Percentiles rank a stretch among this genome's conserved stretches.
Evolutionary conservation across 1,140 invertebrate species (phyloP).

Genomic region (Hyles vespertilio): DNA sequence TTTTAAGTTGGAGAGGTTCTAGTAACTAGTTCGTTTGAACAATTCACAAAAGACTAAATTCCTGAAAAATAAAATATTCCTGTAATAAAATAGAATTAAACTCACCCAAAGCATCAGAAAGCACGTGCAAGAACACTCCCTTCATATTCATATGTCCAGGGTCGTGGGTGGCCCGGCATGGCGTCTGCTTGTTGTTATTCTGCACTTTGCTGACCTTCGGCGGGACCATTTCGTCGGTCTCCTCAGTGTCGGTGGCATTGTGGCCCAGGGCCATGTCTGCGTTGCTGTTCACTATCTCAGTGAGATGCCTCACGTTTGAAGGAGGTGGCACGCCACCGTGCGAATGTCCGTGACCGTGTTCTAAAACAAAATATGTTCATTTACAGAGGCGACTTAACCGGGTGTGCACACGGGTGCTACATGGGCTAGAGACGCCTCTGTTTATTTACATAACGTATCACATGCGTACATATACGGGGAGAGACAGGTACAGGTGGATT

Average conservation of each 20-base stretch:
- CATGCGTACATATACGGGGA: no score
- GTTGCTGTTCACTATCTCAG: slow-evolving; percentile 64
- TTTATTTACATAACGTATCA: no score
- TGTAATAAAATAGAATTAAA: no score
- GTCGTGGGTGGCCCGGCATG: slow-evolving; percentile 67
- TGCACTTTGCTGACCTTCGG: slow-evolving; percentile 43
- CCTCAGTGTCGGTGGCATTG: slow-evolving; percentile 83
- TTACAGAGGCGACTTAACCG: no score
- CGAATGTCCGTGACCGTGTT: slow-evolving; percentile 87
- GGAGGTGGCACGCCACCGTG: slow-evolving; percentile 80
- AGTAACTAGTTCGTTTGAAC: background rate
- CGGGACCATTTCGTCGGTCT: slow-evolving; percentile 85
- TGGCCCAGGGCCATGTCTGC: slow-evolving; percentile 66
- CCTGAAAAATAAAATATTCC: no score
- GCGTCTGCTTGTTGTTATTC: slow-evolving; percentile 51
- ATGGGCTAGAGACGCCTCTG: no score
- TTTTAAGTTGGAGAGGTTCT: no score
- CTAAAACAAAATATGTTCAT: slow-evolving; percentile 54
- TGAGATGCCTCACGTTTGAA: slow-evolving; percentile 58
- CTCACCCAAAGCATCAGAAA: slow-evolving; percentile 93
- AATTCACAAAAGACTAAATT: background rate
- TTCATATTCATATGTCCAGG: slow-evolving; percentile 96
- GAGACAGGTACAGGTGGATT: no score
- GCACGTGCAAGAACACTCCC: slow-evolving; percentile 97
- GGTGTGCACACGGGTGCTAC: no score